These are phyloP conservation scores for Phymatocera aterrima DNA, from an alignment of 2,888 invertebrate species.

Conservation along the genomic window DNA sequence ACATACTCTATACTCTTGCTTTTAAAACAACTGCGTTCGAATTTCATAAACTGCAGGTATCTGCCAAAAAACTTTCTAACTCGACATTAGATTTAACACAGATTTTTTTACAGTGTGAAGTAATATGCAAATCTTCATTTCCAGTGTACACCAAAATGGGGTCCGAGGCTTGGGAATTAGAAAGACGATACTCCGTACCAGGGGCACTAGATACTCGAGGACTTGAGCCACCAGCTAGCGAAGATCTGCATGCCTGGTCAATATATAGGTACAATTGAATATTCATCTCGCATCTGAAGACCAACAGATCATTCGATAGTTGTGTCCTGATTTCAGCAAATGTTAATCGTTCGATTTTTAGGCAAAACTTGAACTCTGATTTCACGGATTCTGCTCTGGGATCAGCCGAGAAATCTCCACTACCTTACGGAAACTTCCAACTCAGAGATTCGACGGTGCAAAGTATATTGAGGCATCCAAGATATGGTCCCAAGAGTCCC, in stretches of 20 bases:
- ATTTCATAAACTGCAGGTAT: too few relatives aligned
- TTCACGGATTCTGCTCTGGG: constrained; percentile 96
- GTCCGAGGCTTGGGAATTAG: constrained; percentile 81
- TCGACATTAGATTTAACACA: too few relatives aligned
- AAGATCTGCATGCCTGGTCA: constrained; percentile 97
- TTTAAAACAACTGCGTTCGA: too few relatives aligned
- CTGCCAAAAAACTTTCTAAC: too few relatives aligned
- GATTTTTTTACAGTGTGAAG: not conserved
- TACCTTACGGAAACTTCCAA: constrained; percentile 96
- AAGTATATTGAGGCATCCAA: constrained; percentile 91
- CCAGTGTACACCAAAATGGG: constrained; percentile 66
- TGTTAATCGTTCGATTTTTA: constrained; percentile 70
- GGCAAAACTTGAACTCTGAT: constrained; percentile 96
- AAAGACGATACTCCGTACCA: constrained; percentile 92
- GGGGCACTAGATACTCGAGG: constrained; percentile 85
- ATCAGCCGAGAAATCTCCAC: constrained; percentile 93
- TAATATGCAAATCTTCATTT: not conserved
- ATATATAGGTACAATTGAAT: constrained; percentile 84
- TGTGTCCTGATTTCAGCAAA: not conserved
- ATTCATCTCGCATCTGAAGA: not conserved
- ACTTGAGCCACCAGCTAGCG: constrained; percentile 85
- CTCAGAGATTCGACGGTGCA: constrained; percentile 94
- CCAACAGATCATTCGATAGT: not conserved
- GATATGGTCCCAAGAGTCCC: constrained; percentile 93
- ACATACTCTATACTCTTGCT: too few relatives aligned